phyloP scores from a whole-genome alignment of 2,888 invertebrate species.

The Mimumesa dahlbomi region DNA sequence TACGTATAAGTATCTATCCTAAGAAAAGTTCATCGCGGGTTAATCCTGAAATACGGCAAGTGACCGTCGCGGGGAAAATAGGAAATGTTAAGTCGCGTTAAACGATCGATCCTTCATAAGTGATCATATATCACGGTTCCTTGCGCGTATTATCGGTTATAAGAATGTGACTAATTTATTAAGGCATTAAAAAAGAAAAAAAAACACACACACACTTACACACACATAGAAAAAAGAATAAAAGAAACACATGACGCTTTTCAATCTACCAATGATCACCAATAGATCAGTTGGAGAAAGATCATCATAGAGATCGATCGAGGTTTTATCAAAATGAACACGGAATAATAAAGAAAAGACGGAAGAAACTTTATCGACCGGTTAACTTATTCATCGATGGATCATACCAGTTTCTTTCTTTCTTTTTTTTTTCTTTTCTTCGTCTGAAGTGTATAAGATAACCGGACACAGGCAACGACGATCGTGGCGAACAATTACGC shows the following conservation, averaged over 20 bases:
- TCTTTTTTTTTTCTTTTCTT: too few relatives aligned
- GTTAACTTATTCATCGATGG: too few relatives aligned
- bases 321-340: too few relatives aligned
- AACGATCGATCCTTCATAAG: constrained; percentile 46
- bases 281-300: too few relatives aligned
- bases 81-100: constrained; percentile 39
- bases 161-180: constrained; percentile 29
- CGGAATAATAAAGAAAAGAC: too few relatives aligned
- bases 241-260: neutral
- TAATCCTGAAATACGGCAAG: constrained; percentile 53
- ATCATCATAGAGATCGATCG: too few relatives aligned
- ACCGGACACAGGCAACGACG: too few relatives aligned
- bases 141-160: constrained; percentile 21
- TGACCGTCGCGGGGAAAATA: neutral
- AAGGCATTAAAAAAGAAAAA: constrained; percentile 1
- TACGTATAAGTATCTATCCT: constrained; percentile 41
- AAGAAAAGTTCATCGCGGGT: constrained; percentile 50
- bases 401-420: too few relatives aligned
- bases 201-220: too few relatives aligned
- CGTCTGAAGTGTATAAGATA: too few relatives aligned
- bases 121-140: constrained; percentile 15
- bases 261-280: neutral
- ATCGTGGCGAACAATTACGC: neutral
- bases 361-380: too few relatives aligned
- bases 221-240: neutral